A percentile compares a stretch with the other conserved stretches of the same genome.
phyloP scores from a whole-genome alignment of 2,888 invertebrate species.

The Bombyx huttoni region DNA sequence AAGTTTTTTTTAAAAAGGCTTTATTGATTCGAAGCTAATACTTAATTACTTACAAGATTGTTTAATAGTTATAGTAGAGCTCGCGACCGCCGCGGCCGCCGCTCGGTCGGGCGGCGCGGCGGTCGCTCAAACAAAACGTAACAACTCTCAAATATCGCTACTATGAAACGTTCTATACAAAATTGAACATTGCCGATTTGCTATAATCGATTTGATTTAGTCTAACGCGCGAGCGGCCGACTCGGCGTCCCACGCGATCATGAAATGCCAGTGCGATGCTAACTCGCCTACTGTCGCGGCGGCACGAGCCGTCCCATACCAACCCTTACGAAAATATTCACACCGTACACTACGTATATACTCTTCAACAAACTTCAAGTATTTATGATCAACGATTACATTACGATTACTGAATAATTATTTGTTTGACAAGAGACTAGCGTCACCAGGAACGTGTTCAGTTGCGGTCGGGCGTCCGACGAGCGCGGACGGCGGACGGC shows the following conservation, averaged over 20 bases:
- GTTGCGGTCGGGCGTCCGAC: neutral
- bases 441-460: conserved; percentile 70
- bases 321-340: conserved; percentile 14
- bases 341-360: conserved; percentile 61
- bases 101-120: conserved; percentile 11
- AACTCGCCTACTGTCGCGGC: conserved; percentile 24
- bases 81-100: conserved; percentile 27
- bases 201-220: conserved; percentile 54
- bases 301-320: conserved; percentile 38
- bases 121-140: conserved; percentile 51
- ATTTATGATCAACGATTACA: conserved; percentile 73
- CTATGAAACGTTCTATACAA: conserved; percentile 71
- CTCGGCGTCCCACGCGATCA: conserved; percentile 37
- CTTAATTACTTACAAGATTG: conserved; percentile 72
- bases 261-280: conserved; percentile 68
- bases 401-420: conserved; percentile 73
- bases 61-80: conserved; percentile 60
- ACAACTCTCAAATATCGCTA: conserved; percentile 67
- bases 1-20: conserved; percentile 67
- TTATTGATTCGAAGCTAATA: conserved; percentile 72
- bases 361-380: conserved; percentile 70
- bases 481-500: neutral
- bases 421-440: conserved; percentile 73
- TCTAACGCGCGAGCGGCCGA: conserved; percentile 50
- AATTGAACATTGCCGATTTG: conserved; percentile 69